Evolutionary conservation across 2,797 vertebrate species (phyloP).

Genomic region (Pantherophis alleghaniensis): DNA sequence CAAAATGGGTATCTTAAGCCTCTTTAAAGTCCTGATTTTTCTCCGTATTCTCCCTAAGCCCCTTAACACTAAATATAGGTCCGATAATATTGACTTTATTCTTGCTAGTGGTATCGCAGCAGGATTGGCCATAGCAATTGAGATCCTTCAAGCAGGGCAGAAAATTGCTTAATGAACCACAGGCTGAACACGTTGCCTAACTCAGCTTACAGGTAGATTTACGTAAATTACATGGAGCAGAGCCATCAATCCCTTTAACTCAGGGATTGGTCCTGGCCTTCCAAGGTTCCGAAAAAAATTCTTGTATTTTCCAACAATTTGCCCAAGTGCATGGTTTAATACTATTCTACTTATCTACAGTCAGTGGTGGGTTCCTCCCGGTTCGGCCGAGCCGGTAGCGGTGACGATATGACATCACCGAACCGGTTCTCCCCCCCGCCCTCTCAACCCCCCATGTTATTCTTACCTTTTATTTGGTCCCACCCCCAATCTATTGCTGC

Average conservation of each 20-base stretch:
- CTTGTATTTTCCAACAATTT: neutral
- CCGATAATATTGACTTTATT: neutral
- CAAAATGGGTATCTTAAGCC: neutral
- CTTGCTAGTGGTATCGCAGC: neutral
- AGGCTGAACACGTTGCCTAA: neutral
- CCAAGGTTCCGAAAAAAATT: neutral
- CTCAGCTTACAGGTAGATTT: neutral
- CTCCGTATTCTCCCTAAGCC: neutral
- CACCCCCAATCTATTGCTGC: too few species aligned
- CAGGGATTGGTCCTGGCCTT: neutral
- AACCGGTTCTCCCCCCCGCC: too few species aligned
- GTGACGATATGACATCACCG: too few species aligned
- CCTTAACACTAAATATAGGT: neutral
- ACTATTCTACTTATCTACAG: neutral
- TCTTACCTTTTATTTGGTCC: too few species aligned
- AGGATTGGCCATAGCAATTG: neutral
- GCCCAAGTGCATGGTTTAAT: neutral
- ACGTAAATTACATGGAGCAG: neutral
- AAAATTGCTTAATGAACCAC: neutral
- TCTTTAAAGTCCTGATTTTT: neutral
- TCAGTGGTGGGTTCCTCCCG: too few species aligned
- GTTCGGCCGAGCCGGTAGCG: too few species aligned
- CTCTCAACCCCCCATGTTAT: too few species aligned
- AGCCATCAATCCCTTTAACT: neutral
- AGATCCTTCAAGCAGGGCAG: neutral